Evolutionary conservation across 2,797 vertebrate species (phyloP).

Genomic region (Enteromius anoplus): DNA sequence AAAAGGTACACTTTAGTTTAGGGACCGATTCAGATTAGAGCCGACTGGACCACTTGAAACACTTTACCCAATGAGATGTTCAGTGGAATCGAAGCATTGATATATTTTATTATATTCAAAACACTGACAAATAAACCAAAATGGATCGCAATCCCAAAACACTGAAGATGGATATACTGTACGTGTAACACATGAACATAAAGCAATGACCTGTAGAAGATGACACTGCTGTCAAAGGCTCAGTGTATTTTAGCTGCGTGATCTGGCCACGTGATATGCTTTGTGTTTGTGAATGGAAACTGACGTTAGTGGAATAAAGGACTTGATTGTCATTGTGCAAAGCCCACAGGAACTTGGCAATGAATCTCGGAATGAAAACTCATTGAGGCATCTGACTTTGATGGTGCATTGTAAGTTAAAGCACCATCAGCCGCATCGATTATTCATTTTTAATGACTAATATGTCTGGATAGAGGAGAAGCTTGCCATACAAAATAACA

Average conservation of each 20-base stretch:
- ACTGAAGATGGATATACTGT: background rate
- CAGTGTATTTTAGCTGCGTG: constrained; percentile 26
- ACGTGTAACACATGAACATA: background rate
- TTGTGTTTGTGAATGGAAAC: constrained; percentile 39
- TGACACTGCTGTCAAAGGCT: constrained; percentile 32
- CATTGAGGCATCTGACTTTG: constrained; percentile 44
- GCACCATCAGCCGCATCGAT: background rate
- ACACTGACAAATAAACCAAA: background rate
- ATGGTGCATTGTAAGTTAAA: constrained; percentile 2
- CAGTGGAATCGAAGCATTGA: background rate
- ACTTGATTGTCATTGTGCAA: constrained; percentile 55
- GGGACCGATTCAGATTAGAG: background rate
- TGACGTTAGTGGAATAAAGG: constrained; percentile 53
- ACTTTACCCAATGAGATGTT: background rate
- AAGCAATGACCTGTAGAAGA: background rate
- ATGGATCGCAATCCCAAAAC: background rate
- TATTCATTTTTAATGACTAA: background rate
- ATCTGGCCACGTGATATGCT: background rate
- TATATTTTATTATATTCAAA: background rate
- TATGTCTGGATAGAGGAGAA: background rate
- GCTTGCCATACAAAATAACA: background rate
- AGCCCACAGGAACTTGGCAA: constrained; percentile 43
- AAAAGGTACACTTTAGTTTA: background rate
- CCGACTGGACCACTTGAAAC: background rate
- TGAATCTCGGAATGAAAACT: constrained; percentile 24